These are phyloP conservation scores for Centroberyx gerrardi DNA, from an alignment of 2,797 vertebrate genomes.

Conservation along the genomic window DNA sequence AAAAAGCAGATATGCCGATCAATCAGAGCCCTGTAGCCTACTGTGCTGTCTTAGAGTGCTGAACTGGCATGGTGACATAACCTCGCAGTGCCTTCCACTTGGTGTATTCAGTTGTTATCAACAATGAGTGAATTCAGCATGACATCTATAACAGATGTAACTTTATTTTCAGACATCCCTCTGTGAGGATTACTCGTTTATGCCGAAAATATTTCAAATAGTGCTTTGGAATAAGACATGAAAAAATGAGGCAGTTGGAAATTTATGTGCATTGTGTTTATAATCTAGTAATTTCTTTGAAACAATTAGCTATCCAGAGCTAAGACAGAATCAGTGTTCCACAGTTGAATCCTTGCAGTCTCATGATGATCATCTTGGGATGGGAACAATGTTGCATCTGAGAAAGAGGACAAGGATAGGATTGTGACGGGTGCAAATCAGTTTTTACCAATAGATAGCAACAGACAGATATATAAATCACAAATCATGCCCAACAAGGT, in stretches of 20 bases:
- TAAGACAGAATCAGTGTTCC: not conserved
- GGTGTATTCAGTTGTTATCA: conserved; percentile 9
- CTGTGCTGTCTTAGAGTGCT: no score
- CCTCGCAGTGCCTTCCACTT: no score
- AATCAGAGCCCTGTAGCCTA: no score
- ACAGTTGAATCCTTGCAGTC: conserved; percentile 1
- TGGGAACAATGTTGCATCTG: conserved; percentile 88
- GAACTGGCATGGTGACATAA: no score
- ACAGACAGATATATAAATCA: not conserved
- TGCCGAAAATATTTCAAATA: conserved; percentile 7
- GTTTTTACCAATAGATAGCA: not conserved
- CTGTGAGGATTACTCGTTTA: not conserved
- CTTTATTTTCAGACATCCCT: conserved; percentile 22
- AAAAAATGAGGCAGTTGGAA: conserved; percentile 2
- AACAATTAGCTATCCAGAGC: conserved; percentile 10
- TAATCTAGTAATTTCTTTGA: conserved; percentile 11
- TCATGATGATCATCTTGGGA: conserved; percentile 71
- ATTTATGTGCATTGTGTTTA: conserved; percentile 25
- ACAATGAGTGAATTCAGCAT: not conserved
- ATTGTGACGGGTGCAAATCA: not conserved
- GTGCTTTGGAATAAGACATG: not conserved
- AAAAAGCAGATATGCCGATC: no score
- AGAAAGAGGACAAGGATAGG: conserved; percentile 30
- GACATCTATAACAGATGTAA: not conserved
- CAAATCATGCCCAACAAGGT: not conserved